Evolutionary conservation across 1,140 invertebrate genomes (phyloP), one percentile per base, ranked within the genome.

Genomic region (Drosophila sechellia): DNA sequence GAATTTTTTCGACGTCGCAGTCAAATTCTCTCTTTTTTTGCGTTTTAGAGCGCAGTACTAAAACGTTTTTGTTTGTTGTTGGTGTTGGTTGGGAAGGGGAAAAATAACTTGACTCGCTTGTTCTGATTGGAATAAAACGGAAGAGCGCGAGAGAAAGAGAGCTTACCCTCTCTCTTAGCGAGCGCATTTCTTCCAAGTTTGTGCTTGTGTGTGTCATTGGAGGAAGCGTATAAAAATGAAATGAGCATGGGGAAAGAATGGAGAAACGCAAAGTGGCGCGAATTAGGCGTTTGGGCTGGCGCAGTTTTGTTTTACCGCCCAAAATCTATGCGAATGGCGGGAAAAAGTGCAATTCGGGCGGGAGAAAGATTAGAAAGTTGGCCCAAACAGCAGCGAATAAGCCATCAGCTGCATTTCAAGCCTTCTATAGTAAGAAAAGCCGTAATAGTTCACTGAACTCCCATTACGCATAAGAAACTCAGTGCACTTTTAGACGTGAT

Each of bases 231-330:
- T 65, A 73, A 58, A 75, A 74, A 52, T 56, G 66, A 68, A 76
- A 74, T 54, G 74, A 76, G 56, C 56, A 77, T 69, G 69, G 69
- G 65, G 66, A 87, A 78, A 77, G 76, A 60, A 69, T 64, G 64
- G 81, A 85, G 77, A 77, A 77, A 69, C 45, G 81, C 59, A 83
- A 85, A 87, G 79, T 89, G 84, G 83, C 83, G 83, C 79, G 83
- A 87, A 87, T 87, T 87, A 77, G 79, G 75, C 84, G 68, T 83
- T 87, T 79, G 53, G 64, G 83, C 81, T 86, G 84, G 83, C 84
- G 83, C 83, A 87, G 65, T 86, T 87, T 81, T 68, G 79, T 71
- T 75, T 87, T 87, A 87, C 71, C 83, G 84, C 84, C 84, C 80
- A 87, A 87, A 87, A 84, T 84, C 84, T 84, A 89, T 89, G 52